Base-by-base conservation (phyloP, 2,888 invertebrate species). In the Perizoma flavofasciatum region DNA sequence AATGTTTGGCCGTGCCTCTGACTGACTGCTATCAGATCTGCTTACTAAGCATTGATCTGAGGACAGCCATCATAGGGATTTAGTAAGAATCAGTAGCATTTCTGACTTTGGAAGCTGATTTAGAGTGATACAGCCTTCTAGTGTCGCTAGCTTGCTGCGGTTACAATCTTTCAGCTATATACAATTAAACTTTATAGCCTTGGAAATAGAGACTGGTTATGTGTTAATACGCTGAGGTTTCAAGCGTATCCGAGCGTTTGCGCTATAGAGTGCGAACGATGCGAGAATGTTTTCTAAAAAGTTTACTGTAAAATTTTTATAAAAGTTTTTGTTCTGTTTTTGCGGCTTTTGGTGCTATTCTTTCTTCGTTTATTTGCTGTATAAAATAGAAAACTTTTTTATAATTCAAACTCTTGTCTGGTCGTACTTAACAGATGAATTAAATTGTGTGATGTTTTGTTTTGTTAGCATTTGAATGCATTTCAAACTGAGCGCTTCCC, bases 171-270 rank as follows among this genome's bases (percentile, higher is more conserved):
- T 69, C 69, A 67, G 61, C 59, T 56, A 61, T 60, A 68, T 71
- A 60, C 69, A 72, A 74, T 71, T 69, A 66, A 70, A 73, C 62
- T 72, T 67, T 71, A 68, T 65, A 53, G 53, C 57, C 32, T 50
- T 63, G 55, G 55, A 65, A 57, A 61, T 61, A 61, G 57, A 57
- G 60, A 48, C 51, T 55, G 59, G 68, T 61, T 58, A 66, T 63
- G 66, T 61, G 63, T 59, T 64, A 59, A 62, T 59, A 61, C 56
- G 63, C 63, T 41, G 61, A 66, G 58, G 58, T 58, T 49, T 52
- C 50, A 50, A 59, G 49, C 64, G 60, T 59, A 62, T 60, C 49
- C 59, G 48, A 46, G 60, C 61, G 59, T 63, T 61, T 61, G 61
- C 55, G 59, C 60, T 59, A 45, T 50, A 41, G 49, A 53, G 61